A percentile compares a stretch with the other conserved stretches of the same genome.
Conservation (phyloP, 2,113 vertebrate genomes). For the Promerops cafer region DNA sequence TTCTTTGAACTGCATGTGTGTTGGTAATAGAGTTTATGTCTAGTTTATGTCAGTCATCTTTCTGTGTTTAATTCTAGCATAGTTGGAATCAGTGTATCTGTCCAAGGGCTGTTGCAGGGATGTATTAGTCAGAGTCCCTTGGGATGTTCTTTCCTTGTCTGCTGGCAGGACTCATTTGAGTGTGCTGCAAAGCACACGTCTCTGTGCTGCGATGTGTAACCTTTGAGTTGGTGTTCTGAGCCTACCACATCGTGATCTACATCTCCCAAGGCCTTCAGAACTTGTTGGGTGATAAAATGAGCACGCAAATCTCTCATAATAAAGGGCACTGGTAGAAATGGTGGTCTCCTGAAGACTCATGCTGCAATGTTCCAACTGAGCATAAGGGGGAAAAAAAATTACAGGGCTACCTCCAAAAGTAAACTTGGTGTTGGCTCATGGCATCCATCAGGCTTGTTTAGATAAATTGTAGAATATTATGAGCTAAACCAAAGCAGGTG, state of each 20-base stretch:
- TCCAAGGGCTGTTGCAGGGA: not conserved
- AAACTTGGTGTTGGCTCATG: not conserved
- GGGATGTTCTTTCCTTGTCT: not conserved
- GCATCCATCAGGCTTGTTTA: not conserved
- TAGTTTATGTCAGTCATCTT: not conserved
- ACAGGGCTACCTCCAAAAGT: not conserved
- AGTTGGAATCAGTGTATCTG: not conserved
- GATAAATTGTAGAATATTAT: not conserved
- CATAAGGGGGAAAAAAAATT: not conserved
- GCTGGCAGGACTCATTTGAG: not conserved
- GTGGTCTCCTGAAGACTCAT: not conserved
- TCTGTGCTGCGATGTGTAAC: not conserved
- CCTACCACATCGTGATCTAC: accelerated
- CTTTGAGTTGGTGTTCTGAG: not conserved
- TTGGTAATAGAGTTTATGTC: not conserved
- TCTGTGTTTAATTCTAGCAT: not conserved
- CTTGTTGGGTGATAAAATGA: not conserved
- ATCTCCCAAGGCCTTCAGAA: not conserved
- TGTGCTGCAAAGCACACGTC: not conserved
- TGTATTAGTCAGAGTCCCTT: not conserved
- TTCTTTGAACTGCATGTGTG: not conserved
- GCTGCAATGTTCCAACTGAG: not conserved
- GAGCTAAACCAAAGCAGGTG: not conserved
- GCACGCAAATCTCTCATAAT: not conserved
- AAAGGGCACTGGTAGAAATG: not conserved